Base-by-base conservation (phyloP, 1,140 invertebrate genomes). In the Lepidurus couesii region DNA sequence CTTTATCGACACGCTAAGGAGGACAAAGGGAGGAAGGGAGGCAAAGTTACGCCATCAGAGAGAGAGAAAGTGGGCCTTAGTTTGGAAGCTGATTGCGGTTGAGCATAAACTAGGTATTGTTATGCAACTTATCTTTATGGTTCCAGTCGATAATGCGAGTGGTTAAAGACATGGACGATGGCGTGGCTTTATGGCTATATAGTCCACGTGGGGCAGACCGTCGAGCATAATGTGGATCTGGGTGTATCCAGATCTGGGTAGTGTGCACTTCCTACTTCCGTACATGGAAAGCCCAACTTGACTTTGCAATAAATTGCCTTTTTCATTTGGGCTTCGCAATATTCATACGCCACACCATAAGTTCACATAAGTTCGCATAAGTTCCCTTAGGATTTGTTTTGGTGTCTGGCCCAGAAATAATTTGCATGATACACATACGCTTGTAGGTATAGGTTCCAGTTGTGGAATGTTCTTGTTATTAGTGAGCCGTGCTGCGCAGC, bases 91-190 rank as follows among this genome's bases (percentile, higher is more conserved):
- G 53, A 65, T 65, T 65, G 53, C 21, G 53, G 16, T 21, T 34
- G 34, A 34, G 53, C 53, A 65, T 65, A 65, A 65, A 65, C 21
- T 65, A 65, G 53, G 53, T 65, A 65, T 65, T 65, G 53, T 65
- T 65, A 65, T 13, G 21, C 21, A 21, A 16, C 53, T 65, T 21
- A 1, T 34, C 21, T 65, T 65, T 16, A 65, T 65, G 13, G 53
- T 65, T n/a, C 9, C 53, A 13, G 6, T n/a, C 6, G n/a, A 65
- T 13, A 65, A 65, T 21, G 53, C 53, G 53, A 65, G 53, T 7
- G 53, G 16, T 65, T 65, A 21, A 65, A 65, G 53, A 65, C 53
- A 16, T 16, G 53, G 53, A 34, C 53, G 53, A 65, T 21, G 53
- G 53, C 16, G 53, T 65, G 53, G 34, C 53, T 16, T 65, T 65